phyloP scores from a whole-genome alignment of 2,888 invertebrate species.

The Tanypteryx hageni region DNA sequence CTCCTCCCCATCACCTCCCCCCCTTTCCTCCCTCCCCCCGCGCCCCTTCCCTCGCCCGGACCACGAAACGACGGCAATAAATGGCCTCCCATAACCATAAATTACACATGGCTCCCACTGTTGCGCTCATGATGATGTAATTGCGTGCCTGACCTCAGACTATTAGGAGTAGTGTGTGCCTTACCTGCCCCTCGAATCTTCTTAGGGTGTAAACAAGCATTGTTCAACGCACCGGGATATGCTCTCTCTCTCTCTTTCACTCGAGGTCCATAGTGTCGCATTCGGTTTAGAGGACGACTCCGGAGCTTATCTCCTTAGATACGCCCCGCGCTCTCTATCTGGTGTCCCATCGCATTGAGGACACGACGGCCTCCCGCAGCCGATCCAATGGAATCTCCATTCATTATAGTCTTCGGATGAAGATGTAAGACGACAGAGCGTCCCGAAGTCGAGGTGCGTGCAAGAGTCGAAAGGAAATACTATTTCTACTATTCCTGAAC shows the following conservation, averaged over 20 bases:
- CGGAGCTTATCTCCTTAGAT: conserved; percentile 61
- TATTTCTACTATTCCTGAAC: no score
- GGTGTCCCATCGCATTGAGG: conserved; percentile 53
- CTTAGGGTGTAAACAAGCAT: conserved; percentile 56
- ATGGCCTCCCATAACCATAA: conserved; percentile 68
- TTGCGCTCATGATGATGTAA: conserved; percentile 64
- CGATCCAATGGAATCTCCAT: conserved; percentile 53
- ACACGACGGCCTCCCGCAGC: not conserved
- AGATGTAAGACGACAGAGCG: conserved; percentile 37
- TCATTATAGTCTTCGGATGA: conserved; percentile 32
- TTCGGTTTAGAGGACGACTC: not conserved
- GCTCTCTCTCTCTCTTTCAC: not conserved
- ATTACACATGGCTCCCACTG: conserved; percentile 66
- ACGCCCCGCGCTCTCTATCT: conserved; percentile 38
- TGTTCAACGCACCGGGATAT: conserved; percentile 47
- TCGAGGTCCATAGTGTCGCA: conserved; percentile 34
- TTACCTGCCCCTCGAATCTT: conserved; percentile 33
- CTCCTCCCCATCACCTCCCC: not conserved
- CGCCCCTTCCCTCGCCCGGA: not conserved
- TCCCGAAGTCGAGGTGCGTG: not conserved
- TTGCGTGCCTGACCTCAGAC: conserved; percentile 64
- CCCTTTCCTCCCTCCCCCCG: not conserved
- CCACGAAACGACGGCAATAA: conserved; percentile 66
- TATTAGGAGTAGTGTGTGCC: conserved; percentile 63
- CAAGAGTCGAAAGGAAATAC: not conserved